Conservation (phyloP, 2,797 vertebrate species). For the Synaphobranchus kaupii region DNA sequence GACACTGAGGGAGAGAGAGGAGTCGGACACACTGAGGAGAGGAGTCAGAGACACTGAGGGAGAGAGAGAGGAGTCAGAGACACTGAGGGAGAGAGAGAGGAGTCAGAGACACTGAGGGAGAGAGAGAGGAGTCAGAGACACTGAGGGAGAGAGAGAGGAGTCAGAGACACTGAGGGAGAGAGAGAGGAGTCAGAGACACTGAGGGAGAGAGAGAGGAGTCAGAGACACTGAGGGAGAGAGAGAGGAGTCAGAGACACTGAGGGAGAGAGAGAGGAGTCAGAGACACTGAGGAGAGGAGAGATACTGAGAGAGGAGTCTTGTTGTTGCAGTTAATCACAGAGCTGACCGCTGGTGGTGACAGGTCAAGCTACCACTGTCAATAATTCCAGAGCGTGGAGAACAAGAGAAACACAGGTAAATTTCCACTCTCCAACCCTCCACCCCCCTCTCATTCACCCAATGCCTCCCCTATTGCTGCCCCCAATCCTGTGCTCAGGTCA, state of each 20-base stretch:
- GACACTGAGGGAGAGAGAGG: not conserved
- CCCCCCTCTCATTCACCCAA: not conserved
- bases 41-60: not conserved
- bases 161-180: not conserved
- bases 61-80: not conserved
- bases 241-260: too few relatives aligned
- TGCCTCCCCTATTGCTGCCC: not conserved
- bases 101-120: not conserved
- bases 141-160: too few relatives aligned
- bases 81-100: not conserved
- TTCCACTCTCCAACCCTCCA: not conserved
- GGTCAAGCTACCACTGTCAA: not conserved
- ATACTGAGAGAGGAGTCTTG: not conserved
- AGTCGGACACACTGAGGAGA: not conserved
- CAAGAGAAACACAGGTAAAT: not conserved
- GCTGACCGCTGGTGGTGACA: too few relatives aligned
- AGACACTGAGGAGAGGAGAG: too few relatives aligned
- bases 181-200: not conserved
- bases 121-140: not conserved
- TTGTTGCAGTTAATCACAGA: too few relatives aligned
- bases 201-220: too few relatives aligned
- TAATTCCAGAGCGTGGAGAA: not conserved
- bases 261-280: too few relatives aligned
- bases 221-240: too few relatives aligned
- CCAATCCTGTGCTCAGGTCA: not conserved